These are phyloP conservation scores for Papilio elwesi DNA, from an alignment of 2,888 invertebrate genomes.

Conservation along the genomic window DNA sequence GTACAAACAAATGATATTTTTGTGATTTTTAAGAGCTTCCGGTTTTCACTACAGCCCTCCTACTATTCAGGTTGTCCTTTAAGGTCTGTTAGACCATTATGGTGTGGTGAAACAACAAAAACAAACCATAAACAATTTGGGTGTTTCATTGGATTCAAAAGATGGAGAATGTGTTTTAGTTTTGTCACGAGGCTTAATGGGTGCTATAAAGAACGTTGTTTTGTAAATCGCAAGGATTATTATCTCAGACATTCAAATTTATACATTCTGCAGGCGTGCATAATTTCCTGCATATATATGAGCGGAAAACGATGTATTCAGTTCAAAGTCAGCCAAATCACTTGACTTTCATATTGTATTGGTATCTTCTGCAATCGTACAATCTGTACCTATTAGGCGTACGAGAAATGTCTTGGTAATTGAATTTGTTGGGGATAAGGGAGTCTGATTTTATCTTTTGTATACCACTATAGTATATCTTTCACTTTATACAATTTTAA, in stretches of 20 bases:
- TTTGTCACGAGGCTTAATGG: too few species aligned
- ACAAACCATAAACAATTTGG: too few species aligned
- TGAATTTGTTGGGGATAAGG: not conserved
- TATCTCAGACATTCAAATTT: slow-evolving; percentile 35
- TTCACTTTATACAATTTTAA: too few species aligned
- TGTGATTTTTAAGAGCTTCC: not conserved
- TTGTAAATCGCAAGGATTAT: not conserved
- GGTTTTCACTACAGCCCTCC: too few species aligned
- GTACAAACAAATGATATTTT: not conserved
- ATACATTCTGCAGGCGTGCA: slow-evolving; percentile 3
- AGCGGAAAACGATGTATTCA: not conserved
- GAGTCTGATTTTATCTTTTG: too few species aligned
- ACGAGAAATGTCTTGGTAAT: not conserved
- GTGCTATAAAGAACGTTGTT: too few species aligned
- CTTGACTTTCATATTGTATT: slow-evolving; percentile 1
- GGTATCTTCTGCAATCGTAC: not conserved
- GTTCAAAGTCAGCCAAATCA: not conserved
- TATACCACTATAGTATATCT: too few species aligned
- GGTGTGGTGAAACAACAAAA: too few species aligned
- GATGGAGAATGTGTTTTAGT: too few species aligned
- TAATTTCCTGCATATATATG: slow-evolving; percentile 23
- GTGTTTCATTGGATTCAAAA: too few species aligned
- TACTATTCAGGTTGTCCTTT: too few species aligned
- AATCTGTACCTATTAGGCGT: not conserved
- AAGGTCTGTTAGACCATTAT: too few species aligned